These are phyloP conservation scores for Contarinia nasturtii DNA, from an alignment of 1,140 invertebrate species.

Conservation along the genomic window DNA sequence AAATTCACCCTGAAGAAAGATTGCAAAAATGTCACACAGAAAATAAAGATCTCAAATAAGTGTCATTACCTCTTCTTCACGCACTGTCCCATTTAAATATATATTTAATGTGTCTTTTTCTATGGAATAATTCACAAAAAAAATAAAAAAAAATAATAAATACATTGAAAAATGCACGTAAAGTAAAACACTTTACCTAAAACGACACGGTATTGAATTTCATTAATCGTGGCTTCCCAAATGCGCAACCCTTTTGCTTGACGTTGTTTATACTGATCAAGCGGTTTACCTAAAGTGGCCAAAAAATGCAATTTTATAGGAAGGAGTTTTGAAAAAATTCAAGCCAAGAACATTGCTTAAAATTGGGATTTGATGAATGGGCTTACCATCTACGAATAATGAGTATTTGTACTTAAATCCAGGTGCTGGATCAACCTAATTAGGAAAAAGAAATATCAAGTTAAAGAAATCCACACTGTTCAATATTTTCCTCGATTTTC, in stretches of 20 bases:
- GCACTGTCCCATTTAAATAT: conserved; percentile 17
- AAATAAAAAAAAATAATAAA: neutral
- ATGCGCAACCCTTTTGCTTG: conserved; percentile 42
- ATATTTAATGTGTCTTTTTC: conserved; percentile 21
- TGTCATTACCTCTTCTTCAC: conserved; percentile 14
- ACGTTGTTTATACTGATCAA: conserved; percentile 58
- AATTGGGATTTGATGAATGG: too few relatives aligned
- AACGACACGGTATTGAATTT: conserved; percentile 39
- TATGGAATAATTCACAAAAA: neutral
- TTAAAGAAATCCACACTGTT: too few relatives aligned
- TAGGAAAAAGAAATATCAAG: neutral
- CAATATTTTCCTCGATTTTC: too few relatives aligned
- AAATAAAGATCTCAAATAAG: too few relatives aligned
- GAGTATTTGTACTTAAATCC: conserved; percentile 66
- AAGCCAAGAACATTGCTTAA: too few relatives aligned
- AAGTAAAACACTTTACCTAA: conserved; percentile 38
- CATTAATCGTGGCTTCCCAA: conserved; percentile 21
- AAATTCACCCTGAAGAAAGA: conserved; percentile 46
- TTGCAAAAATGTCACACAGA: neutral
- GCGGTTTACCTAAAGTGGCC: too few relatives aligned
- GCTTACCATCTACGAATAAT: conserved; percentile 54
- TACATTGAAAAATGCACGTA: neutral
- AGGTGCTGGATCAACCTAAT: conserved; percentile 49
- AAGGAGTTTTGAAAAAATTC: too few relatives aligned
- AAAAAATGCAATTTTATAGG: too few relatives aligned